Percentiles rank a stretch among this genome's conserved stretches.
Evolutionary conservation across 1,140 invertebrate species (phyloP).

Genomic region (Oppia nitens): DNA sequence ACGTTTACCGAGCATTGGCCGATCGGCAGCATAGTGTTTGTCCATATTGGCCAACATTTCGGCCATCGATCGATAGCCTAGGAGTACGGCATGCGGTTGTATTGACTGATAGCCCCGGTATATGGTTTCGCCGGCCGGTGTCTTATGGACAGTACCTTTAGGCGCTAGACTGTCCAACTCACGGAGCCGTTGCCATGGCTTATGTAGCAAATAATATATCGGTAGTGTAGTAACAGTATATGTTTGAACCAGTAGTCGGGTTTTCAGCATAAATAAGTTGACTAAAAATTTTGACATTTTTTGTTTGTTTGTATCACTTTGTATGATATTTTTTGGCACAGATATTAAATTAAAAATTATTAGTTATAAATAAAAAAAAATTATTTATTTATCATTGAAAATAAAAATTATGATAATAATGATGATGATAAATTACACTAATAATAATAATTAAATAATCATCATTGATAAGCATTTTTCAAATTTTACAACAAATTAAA

Average conservation of each 20-base stretch:
- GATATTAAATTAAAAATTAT: no score
- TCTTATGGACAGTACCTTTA: neutral
- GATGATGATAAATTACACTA: no score
- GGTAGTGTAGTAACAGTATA: conserved; percentile 80
- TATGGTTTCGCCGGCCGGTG: neutral
- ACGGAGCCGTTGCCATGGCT: conserved; percentile 52
- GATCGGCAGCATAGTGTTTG: conserved; percentile 37
- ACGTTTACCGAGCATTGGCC: conserved; percentile 68
- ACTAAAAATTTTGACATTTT: conserved; percentile 9
- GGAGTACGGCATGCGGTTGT: neutral
- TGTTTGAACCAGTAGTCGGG: conserved; percentile 32
- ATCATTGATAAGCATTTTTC: no score
- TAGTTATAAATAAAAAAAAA: no score
- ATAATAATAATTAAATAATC: no score
- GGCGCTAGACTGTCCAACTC: no score
- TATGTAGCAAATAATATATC: conserved; percentile 64
- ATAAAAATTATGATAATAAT: no score
- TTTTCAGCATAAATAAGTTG: conserved; percentile 4
- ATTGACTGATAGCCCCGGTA: neutral
- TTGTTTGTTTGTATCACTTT: no score
- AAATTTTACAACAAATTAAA: no score
- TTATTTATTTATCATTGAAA: no score
- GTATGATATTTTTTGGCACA: no score
- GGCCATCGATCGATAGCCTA: conserved; percentile 67
- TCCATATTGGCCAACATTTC: conserved; percentile 61